These are phyloP conservation scores for Dexiosoma caninum DNA, from an alignment of 2,888 invertebrate genomes.

Conservation along the genomic window DNA sequence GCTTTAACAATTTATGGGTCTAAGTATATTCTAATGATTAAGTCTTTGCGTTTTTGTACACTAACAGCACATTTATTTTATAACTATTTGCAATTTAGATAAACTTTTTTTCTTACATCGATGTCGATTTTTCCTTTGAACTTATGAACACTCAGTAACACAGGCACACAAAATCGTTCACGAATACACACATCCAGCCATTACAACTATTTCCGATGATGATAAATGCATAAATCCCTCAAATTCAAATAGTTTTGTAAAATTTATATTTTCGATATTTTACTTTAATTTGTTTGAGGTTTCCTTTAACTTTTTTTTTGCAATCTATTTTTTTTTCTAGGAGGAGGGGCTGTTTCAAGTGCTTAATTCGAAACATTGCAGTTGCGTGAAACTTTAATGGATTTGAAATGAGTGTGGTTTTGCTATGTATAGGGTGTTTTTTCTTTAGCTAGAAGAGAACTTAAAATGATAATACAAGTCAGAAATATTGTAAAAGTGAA, in stretches of 20 bases:
- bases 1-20: background rate
- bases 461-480: too few species aligned
- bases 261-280: conserved; percentile 28
- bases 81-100: conserved; percentile 33
- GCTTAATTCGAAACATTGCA: conserved; percentile 18
- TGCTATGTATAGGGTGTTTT: too few species aligned
- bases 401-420: conserved; percentile 61
- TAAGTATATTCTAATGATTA: conserved; percentile 9
- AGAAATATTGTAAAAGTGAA: too few species aligned
- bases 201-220: conserved; percentile 57
- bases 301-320: conserved; percentile 63
- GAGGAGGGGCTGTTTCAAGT: too few species aligned
- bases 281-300: conserved; percentile 37
- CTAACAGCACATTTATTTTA: conserved; percentile 27
- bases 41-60: background rate
- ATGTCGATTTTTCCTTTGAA: too few species aligned
- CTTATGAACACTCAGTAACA: background rate
- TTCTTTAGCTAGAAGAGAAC: too few species aligned
- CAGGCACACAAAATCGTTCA: background rate
- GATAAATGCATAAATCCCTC: conserved; percentile 62
- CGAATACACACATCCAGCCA: background rate
- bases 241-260: conserved; percentile 48
- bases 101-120: too few species aligned
- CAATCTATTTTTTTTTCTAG: conserved; percentile 23
- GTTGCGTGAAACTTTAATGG: conserved; percentile 59